Evolutionary conservation across 2,888 invertebrate species (phyloP), one percentile per base, ranked within the genome.

Genomic region (Galerucella pusilla): DNA sequence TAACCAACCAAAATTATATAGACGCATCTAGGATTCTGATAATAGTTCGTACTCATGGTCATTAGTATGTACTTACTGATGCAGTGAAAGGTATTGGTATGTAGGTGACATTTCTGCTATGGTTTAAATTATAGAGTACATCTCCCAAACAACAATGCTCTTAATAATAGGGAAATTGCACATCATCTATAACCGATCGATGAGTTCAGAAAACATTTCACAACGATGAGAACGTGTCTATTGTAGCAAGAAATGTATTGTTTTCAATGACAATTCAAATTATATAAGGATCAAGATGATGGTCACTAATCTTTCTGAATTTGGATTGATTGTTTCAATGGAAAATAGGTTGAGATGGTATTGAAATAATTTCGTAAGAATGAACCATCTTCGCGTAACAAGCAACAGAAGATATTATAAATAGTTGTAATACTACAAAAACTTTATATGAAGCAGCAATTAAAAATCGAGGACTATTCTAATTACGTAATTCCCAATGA

Each of bases 101-200:
- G 71, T 71, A 57, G 71, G 65, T 71, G 71, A 71, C 71, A 71
- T 71, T 57, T 71, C 65, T 45, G 63, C 52, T 35, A 71, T 28
- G 35, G 35, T 71, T 71, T 71, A 71, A 71, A 65, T 71, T 65
- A 71, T 71, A 71, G 71, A 71, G 64, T 57, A 46, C 65, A 71
- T 71, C 71, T 35, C 35, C 57, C 52, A 65, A 71, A 71, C 65
- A 70, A 70, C 70, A 71, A 71, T 71, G 45, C 59, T 28, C 14
- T 20, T 71, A 61, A 69, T 69, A 20, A 49, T 69, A 61, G 16
- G 9, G 69, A 60, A 61, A 61, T 61, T 10, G 20, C 12, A n/a
- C 11, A 35, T 28, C 20, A 25, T 49, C 49, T 49, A 12, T 14
- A 68, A 61, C n/a, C 14, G 61, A 57, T 10, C 16, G 57, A 57